Evolutionary conservation across 2,797 vertebrate genomes (phyloP), one percentile per base, ranked within the genome.

Genomic region (Neosalanx taihuensis): DNA sequence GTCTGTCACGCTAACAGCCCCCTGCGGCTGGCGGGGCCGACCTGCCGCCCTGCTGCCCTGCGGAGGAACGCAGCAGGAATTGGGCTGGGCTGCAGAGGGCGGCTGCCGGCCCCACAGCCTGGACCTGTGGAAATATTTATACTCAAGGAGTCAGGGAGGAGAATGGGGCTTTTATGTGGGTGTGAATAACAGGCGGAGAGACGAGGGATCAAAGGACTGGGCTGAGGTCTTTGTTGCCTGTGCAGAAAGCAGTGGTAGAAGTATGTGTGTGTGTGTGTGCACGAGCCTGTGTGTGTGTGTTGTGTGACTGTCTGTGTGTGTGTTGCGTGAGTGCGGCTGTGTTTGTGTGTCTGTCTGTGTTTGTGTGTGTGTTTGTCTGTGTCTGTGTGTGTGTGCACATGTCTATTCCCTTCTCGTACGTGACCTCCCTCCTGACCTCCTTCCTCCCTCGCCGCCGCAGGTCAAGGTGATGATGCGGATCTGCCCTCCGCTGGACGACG

Each of bases 381-480:
- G 49, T 72, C 67, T 71, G 61, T 73, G 29, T 17, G 62, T 64
- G 67, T 3, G 26, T 51, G 70, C 46, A n/a, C 63, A n/a, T 41
- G 51, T 75, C 31, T 73, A 20, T 63, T 71, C 4, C 1, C 4
- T 63, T 17, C 59, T 61, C 12, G 3, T 9, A 12, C 13, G 12
- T 13, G 41, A 46, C 41, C 12, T 10, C 41, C 10, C 35, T 9
- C 35, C 7, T 37, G 3, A 37, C 17, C 12, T 30, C 26, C 29
- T 7, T 12, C 30, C 37, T 23, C 37, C 65, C n/a, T n/a, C 0
- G 53, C 66, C 72, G 60, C 69, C 82, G 20, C 85, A 99, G 98
- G 98, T 99, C 74, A 99, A 97, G 89, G 96, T 99, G 72, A 96
- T 98, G 97, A 93, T 99, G 88, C 94, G 97, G 56, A 95, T 99